Evolutionary conservation across 2,797 vertebrate genomes (phyloP).

Genomic region (Sparus aurata): DNA sequence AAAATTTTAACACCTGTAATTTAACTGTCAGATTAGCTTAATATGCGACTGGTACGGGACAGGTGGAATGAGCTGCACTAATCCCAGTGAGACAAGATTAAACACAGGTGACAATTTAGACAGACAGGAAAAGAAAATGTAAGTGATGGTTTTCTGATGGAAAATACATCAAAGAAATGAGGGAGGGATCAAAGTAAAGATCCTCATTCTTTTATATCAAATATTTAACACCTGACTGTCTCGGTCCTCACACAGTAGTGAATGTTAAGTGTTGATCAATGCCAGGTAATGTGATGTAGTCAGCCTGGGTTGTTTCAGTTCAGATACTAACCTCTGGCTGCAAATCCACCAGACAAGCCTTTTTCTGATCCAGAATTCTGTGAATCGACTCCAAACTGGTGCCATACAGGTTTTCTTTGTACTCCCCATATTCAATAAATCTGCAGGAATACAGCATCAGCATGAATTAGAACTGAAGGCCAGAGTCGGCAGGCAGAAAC

Average conservation of each 20-base stretch:
- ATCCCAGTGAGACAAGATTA: background rate
- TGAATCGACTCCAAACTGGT: conserved; percentile 94
- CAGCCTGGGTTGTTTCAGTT: background rate
- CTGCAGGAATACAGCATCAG: conserved; percentile 73
- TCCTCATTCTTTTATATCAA: background rate
- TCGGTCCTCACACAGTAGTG: background rate
- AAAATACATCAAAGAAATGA: background rate
- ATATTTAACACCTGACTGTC: background rate
- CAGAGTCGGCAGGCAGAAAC: too few species aligned
- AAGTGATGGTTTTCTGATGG: background rate
- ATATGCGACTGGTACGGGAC: background rate
- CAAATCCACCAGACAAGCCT: conserved; percentile 94
- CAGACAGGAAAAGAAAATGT: background rate
- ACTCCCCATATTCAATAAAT: conserved; percentile 95
- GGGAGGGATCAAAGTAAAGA: background rate
- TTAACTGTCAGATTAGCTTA: background rate
- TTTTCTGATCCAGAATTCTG: conserved; percentile 89
- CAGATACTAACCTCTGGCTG: conserved; percentile 91
- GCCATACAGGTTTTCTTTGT: conserved; percentile 95
- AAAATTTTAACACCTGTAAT: background rate
- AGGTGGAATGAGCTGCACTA: background rate
- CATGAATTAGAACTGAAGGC: background rate
- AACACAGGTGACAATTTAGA: background rate
- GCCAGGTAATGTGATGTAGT: background rate
- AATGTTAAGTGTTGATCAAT: background rate